phyloP scores from a whole-genome alignment of 2,888 invertebrate species.

The Trachelus tabidus region DNA sequence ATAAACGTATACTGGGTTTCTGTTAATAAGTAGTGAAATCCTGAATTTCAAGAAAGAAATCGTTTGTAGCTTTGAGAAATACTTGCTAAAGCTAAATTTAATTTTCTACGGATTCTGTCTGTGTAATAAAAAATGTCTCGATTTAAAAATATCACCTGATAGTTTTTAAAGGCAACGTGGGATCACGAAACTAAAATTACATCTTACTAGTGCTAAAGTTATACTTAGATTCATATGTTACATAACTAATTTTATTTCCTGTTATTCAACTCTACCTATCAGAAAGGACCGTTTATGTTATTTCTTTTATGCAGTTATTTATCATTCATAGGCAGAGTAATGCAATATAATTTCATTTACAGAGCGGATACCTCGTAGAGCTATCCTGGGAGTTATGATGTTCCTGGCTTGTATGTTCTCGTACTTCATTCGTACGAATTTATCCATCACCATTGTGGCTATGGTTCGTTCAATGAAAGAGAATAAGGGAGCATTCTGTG shows the following conservation, averaged over 20 bases:
- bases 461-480: conserved; percentile 45
- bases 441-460: conserved; percentile 71
- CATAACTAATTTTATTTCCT: not conserved
- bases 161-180: not conserved
- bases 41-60: not conserved
- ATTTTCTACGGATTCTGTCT: not conserved
- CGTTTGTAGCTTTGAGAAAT: not conserved
- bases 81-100: not conserved
- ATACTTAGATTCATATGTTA: not conserved
- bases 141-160: not conserved
- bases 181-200: not conserved
- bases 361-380: conserved; percentile 70
- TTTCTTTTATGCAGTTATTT: not conserved
- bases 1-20: not conserved
- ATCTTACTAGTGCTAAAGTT: not conserved
- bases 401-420: conserved; percentile 80
- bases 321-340: not conserved
- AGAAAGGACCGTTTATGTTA: not conserved
- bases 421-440: conserved; percentile 82
- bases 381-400: conserved; percentile 74
- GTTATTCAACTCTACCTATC: not conserved
- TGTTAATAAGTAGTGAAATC: not conserved
- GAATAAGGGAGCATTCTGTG: conserved; percentile 33
- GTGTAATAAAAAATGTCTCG: too few species aligned
- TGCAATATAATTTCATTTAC: conserved; percentile 7